A percentile compares a stretch with the other conserved stretches of the same genome.
phyloP scores from a whole-genome alignment of 2,888 invertebrate species.

The Eupithecia insigniata region DNA sequence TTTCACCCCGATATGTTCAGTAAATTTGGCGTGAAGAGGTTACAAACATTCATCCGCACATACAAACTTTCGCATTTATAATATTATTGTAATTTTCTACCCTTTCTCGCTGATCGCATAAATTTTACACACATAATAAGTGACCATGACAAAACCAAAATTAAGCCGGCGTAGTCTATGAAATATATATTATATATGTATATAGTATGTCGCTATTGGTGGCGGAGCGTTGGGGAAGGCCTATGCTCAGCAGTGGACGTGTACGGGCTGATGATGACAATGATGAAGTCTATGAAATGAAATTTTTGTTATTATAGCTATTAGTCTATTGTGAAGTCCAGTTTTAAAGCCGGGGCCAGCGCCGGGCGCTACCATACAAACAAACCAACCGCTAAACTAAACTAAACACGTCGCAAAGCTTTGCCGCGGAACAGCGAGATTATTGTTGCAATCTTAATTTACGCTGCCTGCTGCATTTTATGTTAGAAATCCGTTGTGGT shows the following conservation, averaged over 20 bases:
- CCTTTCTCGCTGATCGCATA: too few relatives aligned
- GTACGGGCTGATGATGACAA: too few relatives aligned
- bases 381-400: constrained; percentile 32
- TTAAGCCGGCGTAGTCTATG: background rate
- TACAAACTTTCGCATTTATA: too few relatives aligned
- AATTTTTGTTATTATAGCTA: too few relatives aligned
- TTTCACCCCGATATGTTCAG: too few relatives aligned
- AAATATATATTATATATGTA: too few relatives aligned
- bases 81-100: too few relatives aligned
- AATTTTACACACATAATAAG: background rate
- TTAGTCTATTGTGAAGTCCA: background rate
- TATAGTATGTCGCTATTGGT: too few relatives aligned
- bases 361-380: constrained; percentile 17
- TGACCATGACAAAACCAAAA: background rate
- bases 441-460: constrained; percentile 23
- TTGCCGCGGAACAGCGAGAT: constrained; percentile 26
- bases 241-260: too few relatives aligned
- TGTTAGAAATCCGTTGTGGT: constrained; percentile 7
- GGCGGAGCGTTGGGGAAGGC: too few relatives aligned
- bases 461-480: constrained; percentile 7
- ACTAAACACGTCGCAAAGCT: constrained; percentile 35
- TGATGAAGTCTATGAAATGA: constrained; percentile 3
- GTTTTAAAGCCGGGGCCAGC: background rate
- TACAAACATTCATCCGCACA: too few relatives aligned
- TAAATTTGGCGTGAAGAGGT: too few relatives aligned